Base-by-base conservation (phyloP, 1,140 invertebrate genomes). In the Leptestheria dahalacensis region DNA sequence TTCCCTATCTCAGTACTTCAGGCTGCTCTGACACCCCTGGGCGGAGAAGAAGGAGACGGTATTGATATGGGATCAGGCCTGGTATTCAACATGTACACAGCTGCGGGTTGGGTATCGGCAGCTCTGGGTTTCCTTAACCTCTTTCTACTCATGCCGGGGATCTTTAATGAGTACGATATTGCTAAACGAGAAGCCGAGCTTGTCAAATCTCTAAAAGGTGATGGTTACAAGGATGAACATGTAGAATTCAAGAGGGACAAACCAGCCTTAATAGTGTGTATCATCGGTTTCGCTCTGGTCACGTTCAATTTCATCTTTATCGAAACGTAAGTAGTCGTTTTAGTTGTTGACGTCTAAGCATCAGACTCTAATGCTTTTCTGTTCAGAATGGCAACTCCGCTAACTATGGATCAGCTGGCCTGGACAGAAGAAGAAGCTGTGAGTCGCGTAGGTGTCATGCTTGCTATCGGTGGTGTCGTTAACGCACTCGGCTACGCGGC, bases 361-460 rank as follows among this genome's bases (percentile, higher is more conserved):
- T n/a, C n/a, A n/a, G n/a, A n/a, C n/a, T n/a, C n/a, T n/a, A n/a
- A n/a, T n/a, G n/a, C n/a, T n/a, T n/a, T n/a, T n/a, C n/a, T n/a
- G n/a, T n/a, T n/a, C 12, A 85, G 82, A 29, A 75, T 92, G 61
- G 87, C 82, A 33, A 90, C 88, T 11, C 80, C 87, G 1, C 72
- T 92, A 46, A 86, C 84, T 4, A 91, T 90, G 84, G 86, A 93
- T 69, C 87, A 91, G 76, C 91, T 91, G 73, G 87, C 80, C 3
- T 92, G 89, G 90, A 81, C 79, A 26, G 84, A 88, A 71, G 68
- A 75, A 23, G 75, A 87, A 67, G 82, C 88, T 4, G 72, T 91
- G 0, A 78, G 82, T 66, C 85, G 90, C 68, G 84, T 89, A 78
- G 89, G 88, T 21, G 74, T 88, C 12, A 73, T 91, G 56, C 83